Conservation (phyloP, 2,888 invertebrate genomes). For the Andrena trimmerana region DNA sequence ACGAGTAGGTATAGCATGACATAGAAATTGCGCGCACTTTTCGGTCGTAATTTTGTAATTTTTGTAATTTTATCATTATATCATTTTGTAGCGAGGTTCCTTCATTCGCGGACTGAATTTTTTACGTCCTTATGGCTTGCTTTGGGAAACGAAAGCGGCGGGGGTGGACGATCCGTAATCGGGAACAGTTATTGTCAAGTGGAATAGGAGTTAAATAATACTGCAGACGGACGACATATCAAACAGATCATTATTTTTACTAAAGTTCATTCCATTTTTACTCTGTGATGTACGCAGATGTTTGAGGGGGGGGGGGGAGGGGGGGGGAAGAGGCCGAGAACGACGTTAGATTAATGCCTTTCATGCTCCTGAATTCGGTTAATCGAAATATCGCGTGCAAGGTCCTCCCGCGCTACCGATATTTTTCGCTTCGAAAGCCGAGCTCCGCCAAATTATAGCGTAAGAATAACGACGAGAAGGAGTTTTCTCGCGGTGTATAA, state of each 20-base stretch:
- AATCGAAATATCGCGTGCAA: background rate
- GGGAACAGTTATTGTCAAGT: background rate
- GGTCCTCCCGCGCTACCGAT: background rate
- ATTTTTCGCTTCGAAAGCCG: background rate
- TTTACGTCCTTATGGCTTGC: background rate
- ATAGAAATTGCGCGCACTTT: background rate
- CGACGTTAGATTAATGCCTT: background rate
- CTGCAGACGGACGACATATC: background rate
- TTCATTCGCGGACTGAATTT: background rate
- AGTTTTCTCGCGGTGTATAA: background rate
- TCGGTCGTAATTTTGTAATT: background rate
- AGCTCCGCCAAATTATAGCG: background rate
- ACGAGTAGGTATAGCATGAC: background rate
- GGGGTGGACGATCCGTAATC: background rate
- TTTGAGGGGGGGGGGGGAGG: background rate
- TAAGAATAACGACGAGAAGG: background rate
- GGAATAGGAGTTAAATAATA: background rate
- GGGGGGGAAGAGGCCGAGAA: no score
- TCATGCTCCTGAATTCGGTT: constrained; percentile 31
- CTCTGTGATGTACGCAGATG: background rate
- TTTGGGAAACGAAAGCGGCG: no score
- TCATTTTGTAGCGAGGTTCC: background rate
- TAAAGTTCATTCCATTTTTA: background rate
- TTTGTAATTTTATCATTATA: background rate
- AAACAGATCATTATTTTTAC: background rate